Percentiles rank a stretch among this genome's conserved stretches.
Evolutionary conservation across 1,140 invertebrate genomes (phyloP).

Genomic region (Bombus waltoni): DNA sequence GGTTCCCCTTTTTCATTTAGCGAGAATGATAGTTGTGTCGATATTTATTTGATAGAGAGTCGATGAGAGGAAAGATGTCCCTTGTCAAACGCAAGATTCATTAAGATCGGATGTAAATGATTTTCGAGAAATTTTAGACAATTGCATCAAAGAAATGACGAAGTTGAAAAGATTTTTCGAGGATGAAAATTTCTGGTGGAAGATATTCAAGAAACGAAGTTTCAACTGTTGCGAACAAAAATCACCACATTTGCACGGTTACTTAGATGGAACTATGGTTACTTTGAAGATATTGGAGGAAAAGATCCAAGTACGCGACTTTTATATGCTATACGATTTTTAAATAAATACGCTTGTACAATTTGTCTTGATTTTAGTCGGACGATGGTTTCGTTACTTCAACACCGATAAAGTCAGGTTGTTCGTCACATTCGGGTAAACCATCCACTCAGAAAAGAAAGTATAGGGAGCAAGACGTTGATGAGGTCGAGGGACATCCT

Average conservation of each 20-base stretch:
- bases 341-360: too few species aligned
- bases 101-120: constrained; percentile 36
- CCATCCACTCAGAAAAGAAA: not conserved
- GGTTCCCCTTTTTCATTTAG: too few species aligned
- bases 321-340: not conserved
- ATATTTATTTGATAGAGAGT: not conserved
- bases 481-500: not conserved
- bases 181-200: constrained; percentile 58
- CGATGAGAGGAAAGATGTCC: not conserved
- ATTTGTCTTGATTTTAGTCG: not conserved
- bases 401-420: not conserved
- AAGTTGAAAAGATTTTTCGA: constrained; percentile 54
- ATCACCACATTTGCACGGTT: constrained; percentile 64
- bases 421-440: not conserved
- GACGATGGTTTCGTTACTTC: not conserved
- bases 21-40: not conserved
- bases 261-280: constrained; percentile 60
- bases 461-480: not conserved
- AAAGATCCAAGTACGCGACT: not conserved
- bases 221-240: constrained; percentile 60
- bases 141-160: constrained; percentile 48
- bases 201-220: constrained; percentile 43
- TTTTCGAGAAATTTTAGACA: constrained; percentile 16
- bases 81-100: not conserved
- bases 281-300: constrained; percentile 60